Base-by-base conservation (phyloP, 2,888 invertebrate species). In the Patella ulyssiponensis region DNA sequence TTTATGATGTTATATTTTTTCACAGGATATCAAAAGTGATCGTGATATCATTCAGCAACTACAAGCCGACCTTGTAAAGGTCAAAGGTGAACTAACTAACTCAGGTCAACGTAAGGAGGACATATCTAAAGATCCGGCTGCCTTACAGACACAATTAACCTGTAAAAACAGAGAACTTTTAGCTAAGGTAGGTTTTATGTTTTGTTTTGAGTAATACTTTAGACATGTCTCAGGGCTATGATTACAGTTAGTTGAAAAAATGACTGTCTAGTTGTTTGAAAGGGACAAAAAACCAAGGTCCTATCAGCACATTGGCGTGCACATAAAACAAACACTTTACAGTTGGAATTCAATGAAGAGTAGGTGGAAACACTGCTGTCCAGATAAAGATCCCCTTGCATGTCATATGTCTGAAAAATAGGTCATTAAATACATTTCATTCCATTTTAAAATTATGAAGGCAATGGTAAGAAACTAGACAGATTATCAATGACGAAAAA, bases 141-240 rank as follows among this genome's bases (percentile, higher is more conserved):
- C 87, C 44, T 80, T 88, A 1, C 85, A 83, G 73, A 84, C 84
- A 74, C 86, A 87, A 73, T 81, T 89, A n/a, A 82, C 84, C 20
- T 86, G 82, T 77, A 86, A 83, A 71, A 87, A 89, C 44, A 80
- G 86, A 64, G 88, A 89, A 77, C 83, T 89, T 33, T 76, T 70
- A n/a, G 83, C 86, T 14, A 89, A 87, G 86, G 88, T 89, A 72
- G 71, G 77, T 53, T 58, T 15, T 58, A 56, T 2, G 12, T 17
- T 20, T 12, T 2, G 12, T 17, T 20, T 12, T 74, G n/a, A 17
- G 52, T 58, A 15, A 14, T 51, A 17, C 33, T 23, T 71, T 12
- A 71, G 1, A 27, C 0, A 17, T 51, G 51, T 73, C 23, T 73
- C 44, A 56, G 7, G 2, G 17, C 56, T 73, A 52, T 73, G n/a